Percentiles rank a stretch among this genome's conserved stretches.
phyloP scores from a whole-genome alignment of 2,113 vertebrate species.

The Eublepharis macularius region DNA sequence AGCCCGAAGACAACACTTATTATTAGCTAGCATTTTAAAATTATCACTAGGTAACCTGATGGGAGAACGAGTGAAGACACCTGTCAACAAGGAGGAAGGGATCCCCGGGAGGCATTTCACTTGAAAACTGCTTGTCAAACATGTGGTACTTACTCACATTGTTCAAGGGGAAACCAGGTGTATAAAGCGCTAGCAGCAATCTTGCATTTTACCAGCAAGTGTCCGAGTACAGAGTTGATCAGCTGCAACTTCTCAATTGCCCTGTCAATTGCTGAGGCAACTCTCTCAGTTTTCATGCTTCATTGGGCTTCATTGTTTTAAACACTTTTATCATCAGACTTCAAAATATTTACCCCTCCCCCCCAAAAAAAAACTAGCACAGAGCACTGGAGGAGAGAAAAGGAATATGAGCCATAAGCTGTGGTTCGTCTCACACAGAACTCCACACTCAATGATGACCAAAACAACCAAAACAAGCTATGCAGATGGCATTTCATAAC shows the following conservation, averaged over 20 bases:
- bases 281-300: background rate
- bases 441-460: no score
- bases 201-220: background rate
- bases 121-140: slow-evolving; percentile 27
- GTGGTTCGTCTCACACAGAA: no score
- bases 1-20: slow-evolving; percentile 4
- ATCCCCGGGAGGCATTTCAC: slow-evolving; percentile 33
- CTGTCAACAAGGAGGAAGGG: slow-evolving; percentile 39
- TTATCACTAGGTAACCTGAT: slow-evolving; percentile 33
- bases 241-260: background rate
- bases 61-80: slow-evolving; percentile 25
- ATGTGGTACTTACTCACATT: slow-evolving; percentile 5
- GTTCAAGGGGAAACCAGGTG: background rate
- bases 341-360: background rate
- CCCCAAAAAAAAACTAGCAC: background rate
- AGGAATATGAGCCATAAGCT: no score
- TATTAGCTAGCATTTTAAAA: slow-evolving; percentile 37
- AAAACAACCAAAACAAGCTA: no score
- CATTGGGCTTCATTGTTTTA: background rate
- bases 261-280: background rate
- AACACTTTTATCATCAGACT: background rate
- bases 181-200: background rate
- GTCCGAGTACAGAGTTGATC: background rate
- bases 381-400: no score
- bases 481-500: no score